Percentiles rank a stretch among this genome's conserved stretches.
These are phyloP conservation scores for Heliconius himera DNA, from an alignment of 1,140 invertebrate genomes.

Conservation along the genomic window DNA sequence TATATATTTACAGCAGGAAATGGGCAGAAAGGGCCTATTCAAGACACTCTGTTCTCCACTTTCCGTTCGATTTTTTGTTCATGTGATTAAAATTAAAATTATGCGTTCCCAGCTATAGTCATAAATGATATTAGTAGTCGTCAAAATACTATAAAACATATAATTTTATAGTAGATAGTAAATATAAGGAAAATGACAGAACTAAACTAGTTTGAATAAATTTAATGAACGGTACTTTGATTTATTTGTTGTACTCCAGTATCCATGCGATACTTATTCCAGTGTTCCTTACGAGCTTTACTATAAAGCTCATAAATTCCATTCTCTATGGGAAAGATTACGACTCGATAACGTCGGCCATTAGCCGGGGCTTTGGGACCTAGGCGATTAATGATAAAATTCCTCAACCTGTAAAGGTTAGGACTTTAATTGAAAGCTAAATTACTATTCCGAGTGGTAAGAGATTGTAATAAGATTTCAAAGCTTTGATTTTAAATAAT, in stretches of 20 bases:
- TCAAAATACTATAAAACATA: not conserved
- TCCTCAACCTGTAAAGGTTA: constrained; percentile 20
- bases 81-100: too few relatives aligned
- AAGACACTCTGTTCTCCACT: too few relatives aligned
- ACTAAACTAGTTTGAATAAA: not conserved
- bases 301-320: not conserved
- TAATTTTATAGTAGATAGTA: too few relatives aligned
- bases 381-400: constrained; percentile 27
- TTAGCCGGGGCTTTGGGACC: constrained; percentile 16
- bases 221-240: not conserved
- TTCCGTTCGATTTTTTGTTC: too few relatives aligned
- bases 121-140: not conserved
- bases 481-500: not conserved
- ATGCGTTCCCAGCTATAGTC: too few relatives aligned
- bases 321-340: constrained; percentile 13
- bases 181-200: not conserved
- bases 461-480: not conserved
- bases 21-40: too few relatives aligned
- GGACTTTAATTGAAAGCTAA: constrained; percentile 19
- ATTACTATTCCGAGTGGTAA: not conserved
- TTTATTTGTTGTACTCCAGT: not conserved
- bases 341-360: constrained; percentile 21
- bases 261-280: not conserved
- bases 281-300: not conserved
- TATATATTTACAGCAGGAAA: too few relatives aligned